Evolutionary conservation across 92 coral and sea anemone genomes (phyloP), one percentile per base, ranked within the genome.

Genomic region (Muricea muricata): DNA sequence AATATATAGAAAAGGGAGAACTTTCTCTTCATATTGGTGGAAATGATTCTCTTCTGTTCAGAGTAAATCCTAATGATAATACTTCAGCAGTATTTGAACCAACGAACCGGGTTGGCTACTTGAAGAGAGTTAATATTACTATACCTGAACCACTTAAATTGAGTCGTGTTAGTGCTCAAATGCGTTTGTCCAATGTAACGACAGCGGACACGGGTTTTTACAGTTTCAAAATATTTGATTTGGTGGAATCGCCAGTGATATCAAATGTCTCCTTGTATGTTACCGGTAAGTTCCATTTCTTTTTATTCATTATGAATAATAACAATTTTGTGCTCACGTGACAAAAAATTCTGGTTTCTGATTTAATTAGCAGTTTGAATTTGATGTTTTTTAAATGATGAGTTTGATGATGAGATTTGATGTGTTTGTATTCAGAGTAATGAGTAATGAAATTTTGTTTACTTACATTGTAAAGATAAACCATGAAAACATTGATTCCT

Each of bases 141-240:
- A 18, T 63, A 12, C 3, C 70, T 26, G 70, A 10, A 10, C 37
- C 70, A 63, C 70, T 63, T 13, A 25, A 28, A 28, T 18, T 26
- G 6, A 32, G 17, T 28, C 21, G 15, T 25, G 12, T 63, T 13
- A 28, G 37, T 63, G 70, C 21, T 63, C 35, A 6, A 63, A 63
- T 63, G 35, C 18, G 28, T 32, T 14, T 63, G 18, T 28, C 17
- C 13, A 63, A 63, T 28, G 39, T 63, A 10, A 63, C 70, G 5
- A 63, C 70, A 63, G 70, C 70, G 28, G 70, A 63, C 15, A 63
- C 70, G 0, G 70, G 70, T 26, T 13, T 28, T 63, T 63, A 63
- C 15, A 63, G 37, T 63, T 63, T 63, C 30, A 25, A 63, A 63
- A 39, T 63, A 63, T 8, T 32, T 28, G 13, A 4, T 26, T 0